Conservation (phyloP, 1,140 invertebrate species). For the Ceratoteleas bidentatus region DNA sequence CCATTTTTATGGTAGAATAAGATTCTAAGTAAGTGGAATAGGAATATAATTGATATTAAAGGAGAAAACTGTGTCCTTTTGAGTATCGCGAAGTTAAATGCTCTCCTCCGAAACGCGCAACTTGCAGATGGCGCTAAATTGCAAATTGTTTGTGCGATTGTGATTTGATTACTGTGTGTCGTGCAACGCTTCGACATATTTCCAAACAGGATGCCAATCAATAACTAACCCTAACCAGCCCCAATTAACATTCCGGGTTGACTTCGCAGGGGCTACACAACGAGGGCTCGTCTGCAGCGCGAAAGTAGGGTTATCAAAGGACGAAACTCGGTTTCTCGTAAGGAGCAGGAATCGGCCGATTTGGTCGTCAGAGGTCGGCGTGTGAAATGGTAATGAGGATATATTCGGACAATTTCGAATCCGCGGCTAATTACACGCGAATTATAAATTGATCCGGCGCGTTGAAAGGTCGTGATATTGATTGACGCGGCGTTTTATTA, state of each 20-base stretch:
- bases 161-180: slow-evolving; percentile 37
- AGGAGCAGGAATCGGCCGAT: slow-evolving; percentile 12
- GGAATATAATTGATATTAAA: too few species aligned
- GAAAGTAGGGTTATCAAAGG: slow-evolving; percentile 50
- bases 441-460: neutral
- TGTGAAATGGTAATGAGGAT: slow-evolving; percentile 12
- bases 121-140: slow-evolving; percentile 2
- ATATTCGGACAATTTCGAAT: slow-evolving; percentile 6
- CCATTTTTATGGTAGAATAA: too few species aligned
- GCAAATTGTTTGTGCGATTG: slow-evolving; percentile 19
- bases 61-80: too few species aligned
- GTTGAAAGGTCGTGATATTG: neutral
- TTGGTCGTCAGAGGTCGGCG: neutral
- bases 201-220: slow-evolving; percentile 56
- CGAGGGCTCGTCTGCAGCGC: slow-evolving; percentile 30
- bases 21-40: too few species aligned
- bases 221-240: slow-evolving; percentile 59
- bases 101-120: neutral
- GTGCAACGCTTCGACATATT: slow-evolving; percentile 48
- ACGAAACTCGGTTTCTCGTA: slow-evolving; percentile 19
- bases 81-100: too few species aligned
- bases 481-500: neutral
- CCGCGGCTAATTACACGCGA: slow-evolving; percentile 9
- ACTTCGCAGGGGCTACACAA: slow-evolving; percentile 39
- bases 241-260: slow-evolving; percentile 57